Conservation (phyloP, 2,888 invertebrate species). For the Lithophane ornitopus region DNA sequence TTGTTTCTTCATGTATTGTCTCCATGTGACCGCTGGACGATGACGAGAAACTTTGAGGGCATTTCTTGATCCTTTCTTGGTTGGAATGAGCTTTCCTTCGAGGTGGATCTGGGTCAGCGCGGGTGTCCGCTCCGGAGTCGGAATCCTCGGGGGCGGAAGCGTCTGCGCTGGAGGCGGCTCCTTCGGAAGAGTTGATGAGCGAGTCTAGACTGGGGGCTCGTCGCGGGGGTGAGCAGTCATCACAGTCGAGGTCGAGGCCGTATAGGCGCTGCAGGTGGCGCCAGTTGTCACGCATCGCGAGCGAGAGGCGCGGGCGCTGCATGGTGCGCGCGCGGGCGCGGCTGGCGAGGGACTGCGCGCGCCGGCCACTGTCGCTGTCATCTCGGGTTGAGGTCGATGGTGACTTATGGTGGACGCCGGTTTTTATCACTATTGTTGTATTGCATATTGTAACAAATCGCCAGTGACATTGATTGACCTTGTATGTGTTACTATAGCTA, state of each 20-base stretch:
- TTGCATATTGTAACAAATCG: conserved; percentile 51
- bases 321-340: conserved; percentile 89
- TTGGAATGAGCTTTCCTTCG: conserved; percentile 75
- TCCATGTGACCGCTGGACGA: conserved; percentile 94
- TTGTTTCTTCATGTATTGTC: conserved; percentile 94
- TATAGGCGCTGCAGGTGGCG: conserved; percentile 88
- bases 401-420: conserved; percentile 69
- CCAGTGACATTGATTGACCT: conserved; percentile 61
- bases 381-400: conserved; percentile 67
- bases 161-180: conserved; percentile 91
- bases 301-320: conserved; percentile 88
- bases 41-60: conserved; percentile 87
- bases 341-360: conserved; percentile 80
- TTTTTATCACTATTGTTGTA: conserved; percentile 59
- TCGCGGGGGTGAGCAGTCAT: conserved; percentile 79
- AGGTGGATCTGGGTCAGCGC: conserved; percentile 83
- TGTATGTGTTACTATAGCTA: conserved; percentile 43
- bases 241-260: conserved; percentile 85
- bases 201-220: conserved; percentile 92
- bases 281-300: conserved; percentile 91
- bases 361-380: conserved; percentile 70
- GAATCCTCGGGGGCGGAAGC: conserved; percentile 92
- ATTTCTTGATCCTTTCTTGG: conserved; percentile 81
- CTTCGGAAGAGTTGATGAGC: conserved; percentile 93
- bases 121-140: conserved; percentile 93